Evolutionary conservation across 1,140 invertebrate species (phyloP).

Genomic region (Euwallacea similis): DNA sequence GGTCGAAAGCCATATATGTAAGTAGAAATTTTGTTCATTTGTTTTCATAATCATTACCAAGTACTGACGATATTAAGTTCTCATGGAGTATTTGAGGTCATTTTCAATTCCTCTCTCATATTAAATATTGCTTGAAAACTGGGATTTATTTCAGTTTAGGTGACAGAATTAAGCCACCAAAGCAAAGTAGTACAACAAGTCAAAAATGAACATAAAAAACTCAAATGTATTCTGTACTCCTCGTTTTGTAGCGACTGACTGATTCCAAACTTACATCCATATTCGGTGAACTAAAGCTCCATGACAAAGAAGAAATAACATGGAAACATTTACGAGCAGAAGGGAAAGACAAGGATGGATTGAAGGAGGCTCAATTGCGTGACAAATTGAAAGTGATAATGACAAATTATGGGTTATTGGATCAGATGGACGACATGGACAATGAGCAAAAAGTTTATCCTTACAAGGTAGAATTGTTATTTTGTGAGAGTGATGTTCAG

Average conservation of each 20-base stretch:
- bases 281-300: constrained; percentile 85
- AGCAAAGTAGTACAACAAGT: not conserved
- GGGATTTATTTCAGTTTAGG: not conserved
- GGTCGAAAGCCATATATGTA: constrained; percentile 52
- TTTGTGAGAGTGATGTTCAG: not conserved
- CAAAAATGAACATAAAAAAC: not conserved
- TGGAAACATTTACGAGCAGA: constrained; percentile 81
- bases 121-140: not conserved
- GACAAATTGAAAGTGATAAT: constrained; percentile 81
- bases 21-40: constrained; percentile 13
- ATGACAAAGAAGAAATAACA: constrained; percentile 88
- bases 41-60: not conserved
- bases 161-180: not conserved
- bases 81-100: too few species aligned
- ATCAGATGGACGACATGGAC: constrained; percentile 75
- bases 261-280: constrained; percentile 83
- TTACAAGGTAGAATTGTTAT: constrained; percentile 6
- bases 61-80: too few species aligned
- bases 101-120: too few species aligned
- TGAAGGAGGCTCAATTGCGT: constrained; percentile 79
- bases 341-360: constrained; percentile 82
- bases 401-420: constrained; percentile 76
- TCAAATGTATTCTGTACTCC: not conserved
- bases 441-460: constrained; percentile 52
- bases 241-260: constrained; percentile 67